Base-by-base conservation (phyloP, 2,888 invertebrate species). In the Trichopria drosophilae region DNA sequence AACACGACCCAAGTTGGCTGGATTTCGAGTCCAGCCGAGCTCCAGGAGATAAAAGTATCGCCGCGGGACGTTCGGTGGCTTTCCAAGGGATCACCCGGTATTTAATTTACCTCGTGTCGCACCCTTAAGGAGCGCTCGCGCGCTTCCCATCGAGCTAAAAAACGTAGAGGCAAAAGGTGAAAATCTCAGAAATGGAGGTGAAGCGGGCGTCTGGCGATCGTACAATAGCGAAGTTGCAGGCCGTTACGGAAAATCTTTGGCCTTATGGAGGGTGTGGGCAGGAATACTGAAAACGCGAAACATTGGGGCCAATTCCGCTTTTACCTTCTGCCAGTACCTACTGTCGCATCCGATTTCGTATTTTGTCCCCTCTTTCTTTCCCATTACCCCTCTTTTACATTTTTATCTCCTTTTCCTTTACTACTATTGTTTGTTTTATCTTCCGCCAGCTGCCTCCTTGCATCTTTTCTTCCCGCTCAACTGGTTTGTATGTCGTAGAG, bases 231-330 rank as follows among this genome's bases (percentile, higher is more conserved):
- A 31, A 53, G 53, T 45, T 44, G 53, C 49, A 46, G 55, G 41
- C 47, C 54, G 50, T 58, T 54, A 52, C 58, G 52, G 44, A 42
- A 52, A 59, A 54, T 53, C 48, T 51, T 42, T 24, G 47, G 46
- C 37, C 28, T 44, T 35, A 39, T 26, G 46, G 47, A 18, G 26
- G 32, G 47, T 37, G 23, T 42, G 23, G 20, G 36, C 32, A 37
- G 13, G 40, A 23, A 37, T 20, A 37, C 20, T 26, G 49, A 37
- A 9, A 28, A 13, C 34, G 12, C 36, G 40, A 39, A 49, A 41
- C 40, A 40, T 40, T 29, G 16, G 31, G 9, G 23, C 34, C 15
- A 7, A 10, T 12, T 7, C 9, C 9, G 19, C 13, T 24, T 9
- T n/a, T 12, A 19, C 19, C 15, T 9, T 9, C 37, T 22, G 15